Conservation (phyloP, 1,140 invertebrate species). For the Cryptotermes secundus region DNA sequence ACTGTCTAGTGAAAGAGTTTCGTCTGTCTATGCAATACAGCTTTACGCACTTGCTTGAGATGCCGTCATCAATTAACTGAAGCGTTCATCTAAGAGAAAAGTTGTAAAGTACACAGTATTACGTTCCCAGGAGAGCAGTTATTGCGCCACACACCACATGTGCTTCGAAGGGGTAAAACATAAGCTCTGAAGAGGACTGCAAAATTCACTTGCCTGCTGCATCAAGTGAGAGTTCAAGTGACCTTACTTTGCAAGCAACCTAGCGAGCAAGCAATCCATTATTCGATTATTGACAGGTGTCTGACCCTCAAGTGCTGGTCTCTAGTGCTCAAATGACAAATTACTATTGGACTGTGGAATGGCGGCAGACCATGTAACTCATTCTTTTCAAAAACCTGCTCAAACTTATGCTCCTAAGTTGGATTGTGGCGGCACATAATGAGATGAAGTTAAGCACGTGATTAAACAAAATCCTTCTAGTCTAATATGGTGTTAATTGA, state of each 20-base stretch:
- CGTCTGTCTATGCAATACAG: background rate
- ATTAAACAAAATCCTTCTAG: too few relatives aligned
- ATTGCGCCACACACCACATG: background rate
- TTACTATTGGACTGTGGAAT: background rate
- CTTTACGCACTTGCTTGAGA: background rate
- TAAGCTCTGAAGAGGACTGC: background rate
- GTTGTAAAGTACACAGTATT: conserved; percentile 3
- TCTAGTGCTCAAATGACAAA: conserved; percentile 13
- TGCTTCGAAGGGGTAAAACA: background rate
- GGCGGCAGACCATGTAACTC: background rate
- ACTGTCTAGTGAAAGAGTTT: too few relatives aligned
- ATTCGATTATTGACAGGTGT: conserved; percentile 11
- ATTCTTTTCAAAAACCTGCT: background rate
- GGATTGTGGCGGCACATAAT: background rate
- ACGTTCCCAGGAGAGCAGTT: background rate
- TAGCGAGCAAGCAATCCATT: conserved; percentile 14
- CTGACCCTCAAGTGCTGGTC: background rate
- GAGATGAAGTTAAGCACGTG: background rate
- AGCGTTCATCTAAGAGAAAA: conserved; percentile 2
- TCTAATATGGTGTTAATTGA: too few relatives aligned
- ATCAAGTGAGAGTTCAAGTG: conserved; percentile 12
- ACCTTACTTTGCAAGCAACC: conserved; percentile 15
- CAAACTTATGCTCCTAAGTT: background rate
- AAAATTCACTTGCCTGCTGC: background rate
- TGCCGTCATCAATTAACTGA: background rate